Evolutionary conservation across 2,113 vertebrate species (phyloP).

Genomic region (Tonatia bakeri): DNA sequence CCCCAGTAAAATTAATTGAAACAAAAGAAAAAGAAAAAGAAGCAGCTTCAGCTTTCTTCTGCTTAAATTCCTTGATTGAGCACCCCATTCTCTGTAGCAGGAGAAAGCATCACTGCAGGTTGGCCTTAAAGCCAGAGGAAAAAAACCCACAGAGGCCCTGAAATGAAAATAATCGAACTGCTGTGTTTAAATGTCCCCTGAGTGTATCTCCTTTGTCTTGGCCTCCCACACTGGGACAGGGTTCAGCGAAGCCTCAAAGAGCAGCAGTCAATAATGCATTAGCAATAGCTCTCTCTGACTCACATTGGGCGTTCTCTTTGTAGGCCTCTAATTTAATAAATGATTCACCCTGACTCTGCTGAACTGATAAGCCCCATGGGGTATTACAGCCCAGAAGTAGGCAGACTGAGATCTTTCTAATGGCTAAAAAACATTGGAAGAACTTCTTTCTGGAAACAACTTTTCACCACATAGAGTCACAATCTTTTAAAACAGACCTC

Average conservation of each 20-base stretch:
- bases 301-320: slow-evolving; percentile 36
- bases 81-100: background rate
- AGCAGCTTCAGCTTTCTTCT: background rate
- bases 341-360: slow-evolving; percentile 34
- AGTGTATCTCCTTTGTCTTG: background rate
- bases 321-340: slow-evolving; percentile 49
- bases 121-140: background rate
- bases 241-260: background rate
- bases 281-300: slow-evolving; percentile 28
- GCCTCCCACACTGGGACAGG: background rate
- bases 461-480: background rate
- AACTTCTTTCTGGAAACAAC: slow-evolving; percentile 7
- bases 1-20: background rate
- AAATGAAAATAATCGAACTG: background rate
- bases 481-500: background rate
- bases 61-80: background rate
- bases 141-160: background rate
- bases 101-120: background rate
- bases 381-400: background rate
- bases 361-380: slow-evolving; percentile 1
- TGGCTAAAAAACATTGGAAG: background rate
- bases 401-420: slow-evolving; percentile 1
- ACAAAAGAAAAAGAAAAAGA: background rate
- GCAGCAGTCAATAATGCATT: background rate
- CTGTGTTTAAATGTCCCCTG: background rate